Evolutionary conservation across 2,797 vertebrate species (phyloP), one percentile per base, ranked within the genome.

Genomic region (Melanotaenia boesemani): DNA sequence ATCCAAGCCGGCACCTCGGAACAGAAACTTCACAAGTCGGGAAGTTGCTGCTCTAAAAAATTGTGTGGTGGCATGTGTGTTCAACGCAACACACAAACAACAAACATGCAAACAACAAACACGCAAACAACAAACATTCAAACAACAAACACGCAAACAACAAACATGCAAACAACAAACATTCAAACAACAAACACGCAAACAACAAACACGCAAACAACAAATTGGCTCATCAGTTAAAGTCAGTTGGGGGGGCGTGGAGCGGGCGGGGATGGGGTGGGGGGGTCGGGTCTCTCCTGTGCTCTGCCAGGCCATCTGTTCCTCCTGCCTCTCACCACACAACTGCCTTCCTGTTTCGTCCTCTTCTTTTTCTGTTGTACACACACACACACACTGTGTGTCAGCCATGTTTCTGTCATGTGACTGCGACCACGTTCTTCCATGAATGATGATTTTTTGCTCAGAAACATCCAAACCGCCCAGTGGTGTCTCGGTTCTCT

Each of bases 241-340:
- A 85, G 87, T 85, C 81, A 80, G 76, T 92, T 73, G 79, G 83
- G 59, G 73, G 26, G 26, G 26, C 26, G 26, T 26, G 26, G 26
- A 28, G 26, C 26, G 28, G 26, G 26, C 26, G 2, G 26, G 26
- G 26, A 26, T 28, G 26, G 26, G 73, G 69, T 60, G 69, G 74
- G 70, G 68, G 80, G 68, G 72, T 83, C 81, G 73, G 80, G 85
- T 86, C 87, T 82, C 79, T 81, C 78, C 80, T 72, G 70, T 85
- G 85, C 86, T 91, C 84, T 91, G 83, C 85, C 87, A 82, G 78
- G 72, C 92, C 91, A 93, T 93, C 91, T 92, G 91, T 90, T 91
- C 86, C 70, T 71, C 72, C 77, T 86, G 81, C 86, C 76, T 90
- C 85, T 83, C 86, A 87, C 76, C 46, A 77, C 72, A 86, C 87